Conservation (phyloP, 2,113 vertebrate species). For the Gallinago jamesoni region DNA sequence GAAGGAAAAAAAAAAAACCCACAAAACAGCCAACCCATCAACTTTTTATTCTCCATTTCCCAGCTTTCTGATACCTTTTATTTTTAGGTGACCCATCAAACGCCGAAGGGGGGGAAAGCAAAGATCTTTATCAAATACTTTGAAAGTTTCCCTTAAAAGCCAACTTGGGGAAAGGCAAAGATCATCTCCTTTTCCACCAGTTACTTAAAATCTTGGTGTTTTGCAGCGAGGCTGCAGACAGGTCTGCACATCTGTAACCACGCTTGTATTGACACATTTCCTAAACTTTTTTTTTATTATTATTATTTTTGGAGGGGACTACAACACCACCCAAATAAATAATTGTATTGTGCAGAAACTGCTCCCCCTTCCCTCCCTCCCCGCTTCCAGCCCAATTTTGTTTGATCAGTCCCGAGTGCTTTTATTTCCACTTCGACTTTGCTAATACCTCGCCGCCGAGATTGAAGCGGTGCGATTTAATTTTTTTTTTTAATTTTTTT, state of each 20-base stretch:
- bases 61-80: background rate
- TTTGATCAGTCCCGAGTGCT: constrained; percentile 27
- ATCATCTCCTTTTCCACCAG: background rate
- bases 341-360: background rate
- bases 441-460: constrained; percentile 7
- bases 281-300: background rate
- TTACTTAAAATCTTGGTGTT: background rate
- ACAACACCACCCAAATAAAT: constrained; percentile 1
- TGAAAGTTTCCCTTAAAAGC: constrained; percentile 10
- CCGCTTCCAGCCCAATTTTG: background rate
- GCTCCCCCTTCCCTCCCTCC: background rate
- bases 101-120: background rate
- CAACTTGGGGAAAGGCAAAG: background rate
- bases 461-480: background rate
- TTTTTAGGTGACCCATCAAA: background rate
- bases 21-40: background rate
- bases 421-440: constrained; percentile 37
- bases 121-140: background rate
- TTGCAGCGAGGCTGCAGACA: background rate
- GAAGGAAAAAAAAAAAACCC: background rate
- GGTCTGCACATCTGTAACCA: background rate
- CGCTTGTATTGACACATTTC: background rate
- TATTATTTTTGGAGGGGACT: background rate
- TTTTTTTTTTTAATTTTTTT: background rate
- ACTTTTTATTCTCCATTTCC: background rate